phyloP scores from a whole-genome alignment of 2,888 invertebrate species.

The Drosophila niveifrons region DNA sequence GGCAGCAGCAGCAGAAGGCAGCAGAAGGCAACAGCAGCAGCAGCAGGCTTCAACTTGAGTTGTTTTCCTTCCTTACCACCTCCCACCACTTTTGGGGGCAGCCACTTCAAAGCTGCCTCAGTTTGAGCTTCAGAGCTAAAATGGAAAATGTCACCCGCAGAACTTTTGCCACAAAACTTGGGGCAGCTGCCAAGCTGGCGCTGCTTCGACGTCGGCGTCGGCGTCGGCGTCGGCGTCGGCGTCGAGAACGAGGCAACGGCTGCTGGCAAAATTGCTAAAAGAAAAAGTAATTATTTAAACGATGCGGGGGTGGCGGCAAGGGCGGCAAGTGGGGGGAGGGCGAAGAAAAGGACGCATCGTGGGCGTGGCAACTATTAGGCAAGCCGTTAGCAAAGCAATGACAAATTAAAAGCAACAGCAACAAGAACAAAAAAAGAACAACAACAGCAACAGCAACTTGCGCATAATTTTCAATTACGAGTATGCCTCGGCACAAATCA shows the following conservation, averaged over 20 bases:
- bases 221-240: background rate
- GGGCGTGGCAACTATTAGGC: constrained; percentile 61
- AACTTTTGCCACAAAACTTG: constrained; percentile 80
- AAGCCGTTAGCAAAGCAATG: constrained; percentile 56
- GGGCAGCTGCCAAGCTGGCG: constrained; percentile 34
- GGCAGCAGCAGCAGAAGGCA: constrained; percentile 65
- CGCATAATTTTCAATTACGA: constrained; percentile 75
- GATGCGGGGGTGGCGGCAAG: constrained; percentile 15
- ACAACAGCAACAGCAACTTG: constrained; percentile 30
- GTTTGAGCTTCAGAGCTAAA: constrained; percentile 65
- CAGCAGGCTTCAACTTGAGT: constrained; percentile 53
- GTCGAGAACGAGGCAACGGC: constrained; percentile 48
- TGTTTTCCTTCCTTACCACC: constrained; percentile 11
- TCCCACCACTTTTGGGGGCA: constrained; percentile 2
- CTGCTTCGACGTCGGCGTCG: constrained; percentile 24
- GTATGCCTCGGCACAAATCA: constrained; percentile 65
- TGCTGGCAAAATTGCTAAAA: constrained; percentile 76
- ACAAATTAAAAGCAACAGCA: constrained; percentile 59
- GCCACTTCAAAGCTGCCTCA: constrained; percentile 74
- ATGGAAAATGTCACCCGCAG: constrained; percentile 83
- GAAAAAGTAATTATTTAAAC: constrained; percentile 81
- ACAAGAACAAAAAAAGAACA: constrained; percentile 38
- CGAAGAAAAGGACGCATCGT: background rate
- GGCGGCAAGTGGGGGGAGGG: background rate
- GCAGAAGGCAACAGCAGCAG: constrained; percentile 39